These are phyloP conservation scores for Calliopum simillimum DNA, from an alignment of 2,888 invertebrate species.

Conservation along the genomic window DNA sequence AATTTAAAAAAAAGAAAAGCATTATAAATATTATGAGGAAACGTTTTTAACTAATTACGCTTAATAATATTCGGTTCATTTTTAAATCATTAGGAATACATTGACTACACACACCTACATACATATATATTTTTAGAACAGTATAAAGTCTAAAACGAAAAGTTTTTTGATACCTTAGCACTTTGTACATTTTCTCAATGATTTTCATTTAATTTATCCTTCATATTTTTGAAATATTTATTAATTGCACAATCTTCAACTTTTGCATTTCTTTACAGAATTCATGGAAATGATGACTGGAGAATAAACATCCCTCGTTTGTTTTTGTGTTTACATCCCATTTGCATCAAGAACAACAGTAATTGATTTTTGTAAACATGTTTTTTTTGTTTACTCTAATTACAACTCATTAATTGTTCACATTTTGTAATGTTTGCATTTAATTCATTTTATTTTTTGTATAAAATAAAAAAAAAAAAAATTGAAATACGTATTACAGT, in stretches of 20 bases:
- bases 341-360: constrained; percentile 3
- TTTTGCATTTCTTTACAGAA: constrained; percentile 75
- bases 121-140: too few relatives aligned
- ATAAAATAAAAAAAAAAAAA: constrained; percentile 2
- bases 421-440: not conserved
- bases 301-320: constrained; percentile 73
- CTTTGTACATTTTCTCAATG: not conserved
- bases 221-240: constrained; percentile 5
- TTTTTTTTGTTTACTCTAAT: constrained; percentile 3
- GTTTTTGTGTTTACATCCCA: constrained; percentile 26
- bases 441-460: constrained; percentile 6
- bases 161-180: too few relatives aligned
- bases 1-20: too few relatives aligned
- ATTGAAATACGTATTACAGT: not conserved
- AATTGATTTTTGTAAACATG: constrained; percentile 35
- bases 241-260: constrained; percentile 16
- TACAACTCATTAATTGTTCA: constrained; percentile 9
- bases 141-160: too few relatives aligned
- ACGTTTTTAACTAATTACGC: too few relatives aligned
- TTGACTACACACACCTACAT: too few relatives aligned
- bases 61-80: too few relatives aligned
- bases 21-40: too few relatives aligned
- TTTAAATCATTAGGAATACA: too few relatives aligned
- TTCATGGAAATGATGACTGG: constrained; percentile 98
- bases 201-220: not conserved